Evolutionary conservation across 2,797 vertebrate genomes (phyloP).

Genomic region (Setipinna tenuifilis): DNA sequence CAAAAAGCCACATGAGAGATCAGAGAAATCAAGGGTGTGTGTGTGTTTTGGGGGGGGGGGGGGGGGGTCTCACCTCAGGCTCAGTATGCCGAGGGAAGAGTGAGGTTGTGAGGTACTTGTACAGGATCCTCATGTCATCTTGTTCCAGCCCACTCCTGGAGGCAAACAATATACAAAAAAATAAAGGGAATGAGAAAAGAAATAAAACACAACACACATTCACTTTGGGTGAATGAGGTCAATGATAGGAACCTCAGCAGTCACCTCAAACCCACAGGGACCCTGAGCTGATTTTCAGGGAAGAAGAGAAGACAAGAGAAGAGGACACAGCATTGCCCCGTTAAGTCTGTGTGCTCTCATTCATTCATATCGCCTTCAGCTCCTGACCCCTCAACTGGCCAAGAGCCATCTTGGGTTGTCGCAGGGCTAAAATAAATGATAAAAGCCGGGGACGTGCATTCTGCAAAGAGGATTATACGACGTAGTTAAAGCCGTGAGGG

Average conservation of each 20-base stretch:
- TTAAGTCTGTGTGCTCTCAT: neutral
- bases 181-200: neutral
- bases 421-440: conserved; percentile 27
- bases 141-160: conserved; percentile 96
- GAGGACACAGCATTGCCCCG: neutral
- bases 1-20: too few species aligned
- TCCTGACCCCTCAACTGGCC: neutral
- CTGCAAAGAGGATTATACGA: conserved; percentile 59
- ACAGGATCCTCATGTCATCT: conserved; percentile 97
- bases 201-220: neutral
- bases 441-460: conserved; percentile 30
- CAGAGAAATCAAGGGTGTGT: too few species aligned
- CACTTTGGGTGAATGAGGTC: too few species aligned
- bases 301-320: neutral
- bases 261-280: too few species aligned
- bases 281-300: too few species aligned
- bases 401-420: neutral
- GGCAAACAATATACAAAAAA: conserved; percentile 30
- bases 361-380: neutral
- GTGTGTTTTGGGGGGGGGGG: too few species aligned
- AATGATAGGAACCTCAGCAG: too few species aligned
- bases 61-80: conserved; percentile 83
- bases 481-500: conserved; percentile 37
- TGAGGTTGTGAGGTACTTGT: conserved; percentile 97
- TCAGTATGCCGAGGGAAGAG: conserved; percentile 96